Base-by-base conservation (phyloP, 2,888 invertebrate genomes). In the Drosophila stalkeri region DNA sequence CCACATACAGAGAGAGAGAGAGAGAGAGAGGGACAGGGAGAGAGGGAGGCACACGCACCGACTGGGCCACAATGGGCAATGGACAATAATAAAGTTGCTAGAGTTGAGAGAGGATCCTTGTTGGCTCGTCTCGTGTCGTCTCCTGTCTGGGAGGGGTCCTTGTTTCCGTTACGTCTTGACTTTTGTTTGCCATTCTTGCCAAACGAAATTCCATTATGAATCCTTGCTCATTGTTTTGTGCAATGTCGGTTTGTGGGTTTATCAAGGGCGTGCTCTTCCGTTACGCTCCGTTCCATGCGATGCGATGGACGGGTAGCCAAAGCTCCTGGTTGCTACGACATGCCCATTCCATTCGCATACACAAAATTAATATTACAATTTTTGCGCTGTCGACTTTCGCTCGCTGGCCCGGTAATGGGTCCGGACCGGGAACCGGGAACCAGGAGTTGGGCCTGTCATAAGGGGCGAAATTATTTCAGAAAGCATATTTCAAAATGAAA, bases 361-460 rank as follows among this genome's bases (percentile, higher is more conserved):
- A 88, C 74, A 89, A 88, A 88, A 88, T 90, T 86, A 90, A 90
- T 87, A 90, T 90, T 86, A 81, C 81, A 90, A 80, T 87, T 86
- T 87, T 78, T 82, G 70, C 66, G 75, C 65, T 57, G 78, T 67
- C 77, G 79, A 73, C 76, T 73, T 33, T 47, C 52, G 64, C 47
- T 74, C 47, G 75, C 54, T 61, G 55, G 65, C 49, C 41, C 44
- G 64, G 55, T 75, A 65, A 71, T 71, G 80, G 71, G 57, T 54
- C 55, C 54, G 68, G 65, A 51, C 12, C 27, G n/a, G 37, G 35
- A 37, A 37, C 20, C 1, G 31, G 39, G 39, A 8, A 8, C 12
- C 12, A 2, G 18, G 14, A 3, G 9, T 6, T 27, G 39, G 8
- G 33, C 35, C 43, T 74, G 73, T 70, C 75, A 86, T 89, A 84